Base-by-base conservation (phyloP, 1,140 invertebrate genomes). In the Harlomillsia oculata region DNA sequence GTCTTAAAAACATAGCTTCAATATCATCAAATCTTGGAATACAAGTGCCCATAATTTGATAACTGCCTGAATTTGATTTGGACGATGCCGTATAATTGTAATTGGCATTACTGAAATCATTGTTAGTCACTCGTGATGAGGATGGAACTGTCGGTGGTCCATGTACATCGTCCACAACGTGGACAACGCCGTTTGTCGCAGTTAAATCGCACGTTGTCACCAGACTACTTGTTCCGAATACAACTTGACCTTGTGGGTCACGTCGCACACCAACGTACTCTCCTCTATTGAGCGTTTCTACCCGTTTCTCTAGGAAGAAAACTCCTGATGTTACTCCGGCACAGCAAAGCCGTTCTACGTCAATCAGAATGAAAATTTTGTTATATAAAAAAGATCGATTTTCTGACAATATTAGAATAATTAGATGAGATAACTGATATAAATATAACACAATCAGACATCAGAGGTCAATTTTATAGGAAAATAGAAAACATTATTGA, bases 331-430 rank as follows among this genome's bases (percentile, higher is more conserved):
- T 74, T 36, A 79, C 73, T 30, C 78, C 78, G 18, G 78, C 70
- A 62, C 79, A 81, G 67, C 79, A 81, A n/a, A 81, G 66, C 14
- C 76, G 71, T 68, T 80, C 79, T 75, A 67, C 8, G 67, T 68
- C 56, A 55, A 34, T 18, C 52, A 60, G 57, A 41, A 11, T 18
- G 5, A 41, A 11, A 41, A 41, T 41, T 41, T 41, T 18, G 20
- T 13, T 5, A 5, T 41, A 23, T 23, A 21, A 20, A 41, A 8
- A 18, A 21, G 25, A 41, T 23, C 18, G 16, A 11, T 21, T 21
- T 41, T 4, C 5, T 9, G 5, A 16, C 30, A 5, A 29, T 5
- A 28, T 28, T 29, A 1, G 1, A 25, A 8, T n/a, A 18, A 9
- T 34, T n/a, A 34, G n/a, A 34, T 9, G 40, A 34, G 14, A 13